Conservation (phyloP, 2,888 invertebrate genomes). For the Meiosimyza platycephala region DNA sequence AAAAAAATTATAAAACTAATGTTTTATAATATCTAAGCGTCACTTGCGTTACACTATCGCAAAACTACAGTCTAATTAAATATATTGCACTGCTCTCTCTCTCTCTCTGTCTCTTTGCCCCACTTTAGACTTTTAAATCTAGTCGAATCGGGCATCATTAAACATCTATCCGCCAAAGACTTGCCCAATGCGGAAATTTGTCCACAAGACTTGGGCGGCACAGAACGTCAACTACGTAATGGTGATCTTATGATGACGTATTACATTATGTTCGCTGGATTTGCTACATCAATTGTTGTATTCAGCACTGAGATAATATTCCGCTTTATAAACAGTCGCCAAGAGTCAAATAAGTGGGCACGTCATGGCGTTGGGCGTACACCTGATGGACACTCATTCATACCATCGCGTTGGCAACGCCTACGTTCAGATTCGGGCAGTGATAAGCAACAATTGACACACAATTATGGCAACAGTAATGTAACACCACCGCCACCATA, state of each 20-base stretch:
- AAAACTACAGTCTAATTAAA: background rate
- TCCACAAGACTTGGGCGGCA: conserved; percentile 82
- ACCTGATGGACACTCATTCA: conserved; percentile 54
- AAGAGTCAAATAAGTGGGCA: conserved; percentile 52
- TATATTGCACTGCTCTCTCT: background rate
- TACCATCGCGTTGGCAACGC: conserved; percentile 54
- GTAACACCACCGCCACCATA: conserved; percentile 75
- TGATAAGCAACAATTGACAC: conserved; percentile 40
- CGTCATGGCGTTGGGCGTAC: conserved; percentile 57
- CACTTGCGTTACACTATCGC: background rate
- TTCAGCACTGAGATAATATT: conserved; percentile 75
- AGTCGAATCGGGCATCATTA: conserved; percentile 81
- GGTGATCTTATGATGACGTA: conserved; percentile 85
- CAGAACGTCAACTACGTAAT: conserved; percentile 81
- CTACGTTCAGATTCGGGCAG: conserved; percentile 42
- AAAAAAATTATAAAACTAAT: too few species aligned
- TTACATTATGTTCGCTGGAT: conserved; percentile 78
- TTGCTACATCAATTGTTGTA: conserved; percentile 73
- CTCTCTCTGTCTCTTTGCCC: background rate
- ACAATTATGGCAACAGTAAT: conserved; percentile 44
- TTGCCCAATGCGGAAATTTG: conserved; percentile 83
- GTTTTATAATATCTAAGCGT: background rate
- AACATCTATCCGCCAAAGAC: conserved; percentile 73
- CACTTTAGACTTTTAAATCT: conserved; percentile 73
- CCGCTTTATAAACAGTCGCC: conserved; percentile 59